These are phyloP conservation scores for Anabacerthia variegaticeps DNA, from an alignment of 2,797 vertebrate species.

Conservation along the genomic window DNA sequence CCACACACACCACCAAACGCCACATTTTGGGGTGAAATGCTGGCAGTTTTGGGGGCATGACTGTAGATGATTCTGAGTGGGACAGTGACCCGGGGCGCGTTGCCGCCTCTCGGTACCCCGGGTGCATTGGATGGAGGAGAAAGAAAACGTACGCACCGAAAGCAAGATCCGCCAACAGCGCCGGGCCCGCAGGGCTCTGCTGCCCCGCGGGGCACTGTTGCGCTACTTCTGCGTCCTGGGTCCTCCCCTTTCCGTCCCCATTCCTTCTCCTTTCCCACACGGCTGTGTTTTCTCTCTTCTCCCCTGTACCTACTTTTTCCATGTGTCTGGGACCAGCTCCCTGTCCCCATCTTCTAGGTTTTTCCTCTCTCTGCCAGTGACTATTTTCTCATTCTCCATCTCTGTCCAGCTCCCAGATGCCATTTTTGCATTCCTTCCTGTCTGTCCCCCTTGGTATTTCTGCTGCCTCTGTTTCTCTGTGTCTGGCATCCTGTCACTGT, in stretches of 20 bases:
- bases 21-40: background rate
- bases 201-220: background rate
- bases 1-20: background rate
- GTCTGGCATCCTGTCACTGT: background rate
- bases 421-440: background rate
- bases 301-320: background rate
- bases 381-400: background rate
- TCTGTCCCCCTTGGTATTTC: background rate
- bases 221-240: background rate
- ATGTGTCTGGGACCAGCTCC: too few relatives aligned
- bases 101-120: too few relatives aligned
- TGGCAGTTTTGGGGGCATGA: background rate
- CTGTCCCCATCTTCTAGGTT: too few relatives aligned
- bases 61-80: background rate
- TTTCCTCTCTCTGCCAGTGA: background rate
- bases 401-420: background rate
- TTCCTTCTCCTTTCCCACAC: background rate
- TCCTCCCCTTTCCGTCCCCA: background rate
- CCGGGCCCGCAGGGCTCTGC: too few relatives aligned
- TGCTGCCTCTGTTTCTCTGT: background rate
- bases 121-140: too few relatives aligned
- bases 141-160: background rate
- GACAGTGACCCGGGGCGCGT: background rate
- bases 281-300: background rate
- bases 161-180: background rate